Evolutionary conservation across 2,113 vertebrate genomes (phyloP).

Genomic region (Acanthochromis polyacanthus): DNA sequence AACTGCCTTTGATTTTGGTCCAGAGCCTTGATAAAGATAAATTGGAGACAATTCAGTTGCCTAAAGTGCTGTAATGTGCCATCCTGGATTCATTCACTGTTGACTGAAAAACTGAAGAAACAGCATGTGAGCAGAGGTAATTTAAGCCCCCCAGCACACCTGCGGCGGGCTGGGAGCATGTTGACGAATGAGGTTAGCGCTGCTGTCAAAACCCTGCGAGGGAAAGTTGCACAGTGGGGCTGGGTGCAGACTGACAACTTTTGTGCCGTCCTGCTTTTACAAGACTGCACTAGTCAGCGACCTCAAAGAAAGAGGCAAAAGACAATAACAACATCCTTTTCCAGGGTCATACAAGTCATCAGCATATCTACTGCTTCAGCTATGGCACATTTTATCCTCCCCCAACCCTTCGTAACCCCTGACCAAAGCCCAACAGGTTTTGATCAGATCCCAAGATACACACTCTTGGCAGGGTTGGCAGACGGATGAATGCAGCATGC

Average conservation of each 20-base stretch:
- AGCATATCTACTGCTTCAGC: constrained; percentile 34
- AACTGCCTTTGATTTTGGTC: background rate
- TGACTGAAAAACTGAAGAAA: background rate
- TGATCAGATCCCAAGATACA: constrained; percentile 66
- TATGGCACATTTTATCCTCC: constrained; percentile 21
- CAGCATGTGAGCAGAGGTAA: constrained; percentile 34
- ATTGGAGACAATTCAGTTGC: background rate
- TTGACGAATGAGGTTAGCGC: constrained; percentile 63
- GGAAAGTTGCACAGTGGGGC: constrained; percentile 60
- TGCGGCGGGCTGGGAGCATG: constrained; percentile 7
- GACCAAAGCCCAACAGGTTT: constrained; percentile 47
- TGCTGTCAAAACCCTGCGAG: constrained; percentile 50
- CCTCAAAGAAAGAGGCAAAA: constrained; percentile 37
- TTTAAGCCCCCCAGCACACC: constrained; percentile 21
- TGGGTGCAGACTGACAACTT: constrained; percentile 65
- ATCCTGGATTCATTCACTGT: background rate
- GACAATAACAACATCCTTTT: constrained; percentile 68
- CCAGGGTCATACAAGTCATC: constrained; percentile 57
- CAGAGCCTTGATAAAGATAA: background rate
- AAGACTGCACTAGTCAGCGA: constrained; percentile 62
- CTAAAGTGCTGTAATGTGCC: constrained; percentile 1
- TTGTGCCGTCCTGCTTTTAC: constrained; percentile 44
- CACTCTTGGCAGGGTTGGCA: constrained; percentile 43
- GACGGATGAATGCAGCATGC: constrained; percentile 54
- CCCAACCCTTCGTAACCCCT: background rate